Evolutionary conservation across 2,797 vertebrate genomes (phyloP), one percentile per base, ranked within the genome.

Genomic region (Acipenser ruthenus): DNA sequence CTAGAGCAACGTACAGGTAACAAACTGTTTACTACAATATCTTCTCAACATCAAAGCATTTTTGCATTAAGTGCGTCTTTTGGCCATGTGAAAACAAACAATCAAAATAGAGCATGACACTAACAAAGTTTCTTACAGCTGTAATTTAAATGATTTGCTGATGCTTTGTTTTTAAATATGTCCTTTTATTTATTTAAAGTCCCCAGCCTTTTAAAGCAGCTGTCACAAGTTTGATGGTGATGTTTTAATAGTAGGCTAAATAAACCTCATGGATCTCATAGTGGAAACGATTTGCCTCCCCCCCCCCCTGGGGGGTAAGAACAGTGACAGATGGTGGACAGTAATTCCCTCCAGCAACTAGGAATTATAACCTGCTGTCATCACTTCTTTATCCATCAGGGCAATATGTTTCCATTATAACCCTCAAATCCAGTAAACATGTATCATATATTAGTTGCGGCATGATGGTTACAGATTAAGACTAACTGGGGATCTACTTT

Each of bases 1-100:
- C 75, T 86, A 87, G 87, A 87, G 85, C 85, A 84, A 82, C 84
- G 81, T 76, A 64, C 83, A 95, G 93, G 93, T 94, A 96, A 92
- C 78, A 69, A 52, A 78, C 69, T 82, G 70, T 85, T 70, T 80
- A 82, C 78, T 58, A 15, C 9, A 58, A 58, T 6, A 13, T 12
- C 12, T 58, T 58, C 2, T n/a, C 8, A 53, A 58, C 55, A 58
- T 58, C 3, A 58, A 58, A 10, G 8, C n/a, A 7, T 15, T 6
- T 12, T 6, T 77, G 56, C 63, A 72, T 64, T 77, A 78, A 62
- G 4, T 80, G 63, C 67, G 73, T 74, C 71, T 80, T 78, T 84
- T 70, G 86, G 86, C 86, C 84, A 84, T 78, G 82, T 91, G 90
- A 89, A 90, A 89, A 85, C 74, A 73, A 74, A 60, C 67, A 65